Conservation (phyloP, 2,797 vertebrate species). For the Meda fulgida region DNA sequence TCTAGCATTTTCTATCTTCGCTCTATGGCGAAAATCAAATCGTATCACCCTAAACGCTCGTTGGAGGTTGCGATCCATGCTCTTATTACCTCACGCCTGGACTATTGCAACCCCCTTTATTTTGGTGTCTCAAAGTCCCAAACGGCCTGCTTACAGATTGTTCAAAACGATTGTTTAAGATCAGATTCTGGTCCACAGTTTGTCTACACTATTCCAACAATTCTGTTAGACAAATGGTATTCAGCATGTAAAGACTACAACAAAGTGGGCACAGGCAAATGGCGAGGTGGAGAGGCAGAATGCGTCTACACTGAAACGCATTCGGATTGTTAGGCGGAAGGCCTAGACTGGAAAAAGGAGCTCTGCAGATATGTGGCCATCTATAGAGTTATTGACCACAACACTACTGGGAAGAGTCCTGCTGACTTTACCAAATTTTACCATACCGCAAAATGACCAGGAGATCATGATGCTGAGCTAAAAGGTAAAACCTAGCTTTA, state of each 20-base stretch:
- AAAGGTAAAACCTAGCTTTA: slow-evolving; percentile 32
- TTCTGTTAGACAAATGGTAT: slow-evolving; percentile 31
- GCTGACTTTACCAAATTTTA: background rate
- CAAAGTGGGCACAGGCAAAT: slow-evolving; percentile 24
- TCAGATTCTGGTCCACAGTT: slow-evolving; percentile 24
- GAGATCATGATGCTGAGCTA: slow-evolving; percentile 44
- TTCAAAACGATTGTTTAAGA: too few relatives aligned
- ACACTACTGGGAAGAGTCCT: slow-evolving; percentile 15
- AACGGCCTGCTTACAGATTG: too few relatives aligned
- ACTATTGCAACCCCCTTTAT: too few relatives aligned
- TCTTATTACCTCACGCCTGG: too few relatives aligned
- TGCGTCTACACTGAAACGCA: slow-evolving; percentile 4
- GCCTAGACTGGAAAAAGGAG: slow-evolving; percentile 24
- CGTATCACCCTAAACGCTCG: too few relatives aligned
- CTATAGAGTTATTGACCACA: background rate
- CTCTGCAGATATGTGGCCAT: slow-evolving; percentile 29
- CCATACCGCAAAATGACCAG: background rate
- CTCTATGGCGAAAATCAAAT: too few relatives aligned
- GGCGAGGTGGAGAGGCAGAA: slow-evolving; percentile 34
- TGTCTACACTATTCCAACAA: background rate
- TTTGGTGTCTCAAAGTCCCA: too few relatives aligned
- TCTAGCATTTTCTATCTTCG: too few relatives aligned
- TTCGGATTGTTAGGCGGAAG: slow-evolving; percentile 14
- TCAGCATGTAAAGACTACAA: slow-evolving; percentile 16
- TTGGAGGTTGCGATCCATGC: too few relatives aligned